These are phyloP conservation scores for Melanerpes formicivorus DNA, from an alignment of 2,113 vertebrate genomes.

Conservation along the genomic window DNA sequence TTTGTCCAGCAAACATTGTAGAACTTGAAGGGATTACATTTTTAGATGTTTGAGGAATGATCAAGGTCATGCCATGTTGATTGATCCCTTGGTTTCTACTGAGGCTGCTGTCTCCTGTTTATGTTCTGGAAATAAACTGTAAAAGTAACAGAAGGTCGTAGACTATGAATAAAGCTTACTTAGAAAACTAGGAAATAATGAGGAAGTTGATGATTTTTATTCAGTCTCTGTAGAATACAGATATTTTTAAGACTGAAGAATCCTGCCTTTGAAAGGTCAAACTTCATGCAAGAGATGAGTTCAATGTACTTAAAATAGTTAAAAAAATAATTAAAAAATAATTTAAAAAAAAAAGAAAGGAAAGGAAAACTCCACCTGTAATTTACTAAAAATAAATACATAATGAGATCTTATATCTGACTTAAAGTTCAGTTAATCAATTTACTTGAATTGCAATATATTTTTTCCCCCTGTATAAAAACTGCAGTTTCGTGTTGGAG, in stretches of 20 bases:
- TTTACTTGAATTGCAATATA: not conserved
- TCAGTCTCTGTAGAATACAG: not conserved
- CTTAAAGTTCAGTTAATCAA: not conserved
- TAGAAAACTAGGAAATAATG: not conserved
- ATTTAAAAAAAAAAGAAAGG: not conserved
- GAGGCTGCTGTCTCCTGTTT: not conserved
- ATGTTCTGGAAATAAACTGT: not conserved
- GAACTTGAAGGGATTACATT: not conserved
- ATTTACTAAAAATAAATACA: not conserved
- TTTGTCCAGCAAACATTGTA: not conserved
- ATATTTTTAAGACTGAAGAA: not conserved
- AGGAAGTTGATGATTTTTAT: not conserved
- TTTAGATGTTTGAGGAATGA: not conserved
- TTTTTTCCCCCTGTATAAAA: not conserved
- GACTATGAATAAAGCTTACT: not conserved
- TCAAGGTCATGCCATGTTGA: not conserved
- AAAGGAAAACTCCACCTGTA: not conserved
- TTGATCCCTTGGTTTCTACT: not conserved
- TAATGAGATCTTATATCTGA: not conserved
- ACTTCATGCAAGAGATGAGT: not conserved
- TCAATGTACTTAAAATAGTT: not conserved
- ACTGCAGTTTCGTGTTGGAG: not conserved
- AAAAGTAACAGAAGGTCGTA: not conserved
- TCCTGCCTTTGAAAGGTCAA: not conserved
- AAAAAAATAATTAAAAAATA: not conserved